Percentiles rank a stretch among this genome's conserved stretches.
Conservation (phyloP, 2,888 invertebrate genomes). For the Syrphus vitripennis region DNA sequence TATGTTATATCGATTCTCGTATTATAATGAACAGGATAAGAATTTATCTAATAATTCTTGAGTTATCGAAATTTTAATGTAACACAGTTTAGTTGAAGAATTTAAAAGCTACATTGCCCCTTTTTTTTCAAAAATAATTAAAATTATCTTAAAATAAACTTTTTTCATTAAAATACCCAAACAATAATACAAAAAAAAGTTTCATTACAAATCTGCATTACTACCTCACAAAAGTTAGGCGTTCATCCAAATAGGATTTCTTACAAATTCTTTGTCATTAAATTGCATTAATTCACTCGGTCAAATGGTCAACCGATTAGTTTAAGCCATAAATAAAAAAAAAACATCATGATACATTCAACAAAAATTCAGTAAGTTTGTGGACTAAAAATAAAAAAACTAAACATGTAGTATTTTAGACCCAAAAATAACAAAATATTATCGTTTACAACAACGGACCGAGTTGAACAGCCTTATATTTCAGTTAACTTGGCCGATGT, state of each 20-base stretch:
- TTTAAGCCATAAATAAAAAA: conserved; percentile 29
- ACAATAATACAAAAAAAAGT: background rate
- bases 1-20: too few species aligned
- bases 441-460: background rate
- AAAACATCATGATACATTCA: conserved; percentile 49
- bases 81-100: too few species aligned
- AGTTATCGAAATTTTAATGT: too few species aligned
- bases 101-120: too few species aligned
- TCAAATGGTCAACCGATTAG: conserved; percentile 55
- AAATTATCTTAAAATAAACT: too few species aligned
- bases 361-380: background rate
- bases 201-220: background rate
- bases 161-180: background rate
- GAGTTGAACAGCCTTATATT: conserved; percentile 50
- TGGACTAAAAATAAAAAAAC: background rate
- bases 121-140: too few species aligned
- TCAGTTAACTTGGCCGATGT: conserved; percentile 43
- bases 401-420: background rate
- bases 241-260: conserved; percentile 23
- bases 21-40: too few species aligned
- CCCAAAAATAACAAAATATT: conserved; percentile 33
- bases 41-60: too few species aligned
- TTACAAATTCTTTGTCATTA: conserved; percentile 4
- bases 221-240: conserved; percentile 25
- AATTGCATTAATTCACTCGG: conserved; percentile 60